These are phyloP conservation scores for Parnassius apollo DNA, from an alignment of 2,888 invertebrate species.

Conservation along the genomic window DNA sequence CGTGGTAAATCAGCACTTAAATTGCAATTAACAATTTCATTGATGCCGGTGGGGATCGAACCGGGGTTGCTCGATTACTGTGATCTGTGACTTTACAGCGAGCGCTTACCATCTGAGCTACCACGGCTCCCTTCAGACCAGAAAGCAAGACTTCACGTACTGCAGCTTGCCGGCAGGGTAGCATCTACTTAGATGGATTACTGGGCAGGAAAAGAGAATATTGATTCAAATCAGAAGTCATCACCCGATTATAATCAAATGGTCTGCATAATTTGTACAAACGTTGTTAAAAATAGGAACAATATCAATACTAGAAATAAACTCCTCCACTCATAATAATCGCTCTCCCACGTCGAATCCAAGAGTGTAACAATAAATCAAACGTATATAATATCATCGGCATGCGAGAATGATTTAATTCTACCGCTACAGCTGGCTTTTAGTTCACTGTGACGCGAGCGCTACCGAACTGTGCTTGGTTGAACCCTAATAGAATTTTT, in stretches of 20 bases:
- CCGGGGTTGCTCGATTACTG: too few species aligned
- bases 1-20: too few species aligned
- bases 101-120: too few species aligned
- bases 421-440: constrained; percentile 9
- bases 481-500: background rate
- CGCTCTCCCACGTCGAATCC: constrained; percentile 60
- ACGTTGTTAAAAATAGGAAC: constrained; percentile 47
- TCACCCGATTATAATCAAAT: constrained; percentile 9
- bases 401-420: constrained; percentile 35
- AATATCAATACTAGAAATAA: constrained; percentile 60
- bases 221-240: constrained; percentile 7
- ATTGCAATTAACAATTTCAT: too few species aligned
- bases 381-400: constrained; percentile 61
- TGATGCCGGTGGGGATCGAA: too few species aligned
- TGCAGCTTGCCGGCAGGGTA: too few species aligned
- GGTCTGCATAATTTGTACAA: constrained; percentile 20
- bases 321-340: constrained; percentile 52
- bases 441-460: constrained; percentile 18
- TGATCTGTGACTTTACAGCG: too few species aligned
- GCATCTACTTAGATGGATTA: too few species aligned
- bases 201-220: background rate
- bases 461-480: background rate
- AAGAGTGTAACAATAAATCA: constrained; percentile 67
- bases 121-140: too few species aligned
- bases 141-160: too few species aligned